Base-by-base conservation (phyloP, 35 echinoderm and acorn worm species). In the Heliocidaris tuberculata region DNA sequence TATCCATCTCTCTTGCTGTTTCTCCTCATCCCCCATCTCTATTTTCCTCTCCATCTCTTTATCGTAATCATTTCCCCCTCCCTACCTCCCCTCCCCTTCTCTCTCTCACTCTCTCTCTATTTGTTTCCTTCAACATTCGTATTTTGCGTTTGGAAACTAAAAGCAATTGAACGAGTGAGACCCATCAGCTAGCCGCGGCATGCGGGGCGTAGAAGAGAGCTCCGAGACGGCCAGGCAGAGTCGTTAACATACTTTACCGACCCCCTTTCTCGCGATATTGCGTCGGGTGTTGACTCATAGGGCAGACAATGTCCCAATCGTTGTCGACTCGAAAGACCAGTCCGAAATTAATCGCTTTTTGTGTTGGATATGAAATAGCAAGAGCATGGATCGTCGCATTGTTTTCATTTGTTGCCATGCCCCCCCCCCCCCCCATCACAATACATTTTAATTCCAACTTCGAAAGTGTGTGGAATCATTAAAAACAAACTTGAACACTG, bases 161-260 rank as follows among this genome's bases (percentile, higher is more conserved):
- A 78, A 78, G 65, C 65, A 24, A 78, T 78, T 78, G 65, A n/a
- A 78, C 65, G 65, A 78, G 52, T 56, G 52, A 56, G 21, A n/a
- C 65, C 27, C 65, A 24, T 78, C 65, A 78, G 65, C 65, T 21
- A 78, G 47, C 87, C 31, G 87, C 47, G 87, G 19, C 47, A 89
- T 89, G 47, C 87, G 87, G 87, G 86, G 87, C 87, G 31, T 89
- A 89, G 31, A 24, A 78, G 65, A 78, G 65, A 78, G 65, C 65
- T 21, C 15, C 15, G 65, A 78, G 87, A 48, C 87, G 87, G 13
- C 12, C 87, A 47, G 31, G 87, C 31, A 32, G 29, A 89, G 87
- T 89, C 87, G 87, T 89, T 89, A 89, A 89, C 87, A 89, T 89
- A 89, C 87, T 89, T 89, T 47, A 32, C 87, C 87, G 87, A 89